phyloP scores from a whole-genome alignment of 2,888 invertebrate genomes.

The Andrena haemorrhoa region DNA sequence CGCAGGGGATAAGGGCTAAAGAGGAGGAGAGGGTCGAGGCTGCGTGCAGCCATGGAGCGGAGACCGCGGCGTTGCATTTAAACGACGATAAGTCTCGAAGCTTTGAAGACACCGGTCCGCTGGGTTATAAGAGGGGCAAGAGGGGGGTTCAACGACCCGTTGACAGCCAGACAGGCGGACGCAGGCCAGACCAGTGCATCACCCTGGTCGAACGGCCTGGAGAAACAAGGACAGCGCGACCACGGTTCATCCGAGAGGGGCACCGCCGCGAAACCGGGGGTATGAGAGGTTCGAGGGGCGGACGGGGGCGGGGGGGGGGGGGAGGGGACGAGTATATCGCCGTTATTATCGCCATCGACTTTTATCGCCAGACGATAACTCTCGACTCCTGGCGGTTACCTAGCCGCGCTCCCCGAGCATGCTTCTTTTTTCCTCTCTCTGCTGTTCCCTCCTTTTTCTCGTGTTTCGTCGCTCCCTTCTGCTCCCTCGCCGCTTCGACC shows the following conservation, averaged over 20 bases:
- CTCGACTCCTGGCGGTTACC: slow-evolving; percentile 71
- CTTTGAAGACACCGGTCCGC: slow-evolving; percentile 86
- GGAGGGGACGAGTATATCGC: slow-evolving; percentile 70
- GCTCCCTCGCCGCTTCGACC: slow-evolving; percentile 19
- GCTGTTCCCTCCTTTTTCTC: slow-evolving; percentile 50
- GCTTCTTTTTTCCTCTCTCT: slow-evolving; percentile 56
- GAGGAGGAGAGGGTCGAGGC: slow-evolving; percentile 49
- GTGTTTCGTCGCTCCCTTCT: slow-evolving; percentile 24
- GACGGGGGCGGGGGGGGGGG: slow-evolving; percentile 35
- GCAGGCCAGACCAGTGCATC: slow-evolving; percentile 85
- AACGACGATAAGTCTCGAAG: slow-evolving; percentile 76
- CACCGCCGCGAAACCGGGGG: neutral
- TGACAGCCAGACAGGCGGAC: slow-evolving; percentile 81
- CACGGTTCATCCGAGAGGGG: neutral
- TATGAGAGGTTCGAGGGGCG: neutral
- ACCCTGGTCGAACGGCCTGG: slow-evolving; percentile 55
- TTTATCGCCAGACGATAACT: slow-evolving; percentile 81
- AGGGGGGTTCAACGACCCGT: slow-evolving; percentile 85
- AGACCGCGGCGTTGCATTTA: slow-evolving; percentile 73
- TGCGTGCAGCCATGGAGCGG: slow-evolving; percentile 66
- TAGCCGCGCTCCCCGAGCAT: slow-evolving; percentile 61
- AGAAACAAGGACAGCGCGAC: slow-evolving; percentile 33
- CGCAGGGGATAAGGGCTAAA: slow-evolving; percentile 11
- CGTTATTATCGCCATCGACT: slow-evolving; percentile 81
- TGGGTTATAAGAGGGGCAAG: slow-evolving; percentile 87